Base-by-base conservation (phyloP, 1,140 invertebrate genomes). In the Sitodiplosis mosellana region DNA sequence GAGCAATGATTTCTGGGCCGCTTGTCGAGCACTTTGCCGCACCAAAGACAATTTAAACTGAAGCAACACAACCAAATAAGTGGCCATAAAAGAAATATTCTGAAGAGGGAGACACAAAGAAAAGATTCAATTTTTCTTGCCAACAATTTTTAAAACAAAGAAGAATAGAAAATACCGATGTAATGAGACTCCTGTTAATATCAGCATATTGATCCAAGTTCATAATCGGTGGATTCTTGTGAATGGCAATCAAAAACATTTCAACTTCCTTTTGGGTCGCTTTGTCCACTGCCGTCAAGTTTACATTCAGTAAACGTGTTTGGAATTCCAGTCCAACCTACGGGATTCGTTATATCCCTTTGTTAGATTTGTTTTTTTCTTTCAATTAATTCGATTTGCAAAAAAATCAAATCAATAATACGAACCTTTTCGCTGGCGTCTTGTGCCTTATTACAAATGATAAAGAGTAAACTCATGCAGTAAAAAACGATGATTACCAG, bases 171-270 rank as follows among this genome's bases (percentile, higher is more conserved):
- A n/a, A 70, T 62, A 77, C 74, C 44, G 76, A 71, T 47, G 76
- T 72, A 52, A 80, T 74, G n/a, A 80, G 53, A 55, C 76, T 72
- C 38, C 77, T 63, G 54, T 79, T 78, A 44, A 80, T 77, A 55
- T 77, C 75, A 4, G 76, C 74, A 55, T 77, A 80, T 1, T 75
- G 75, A 53, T 79, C 76, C 34, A 80, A 60, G 60, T 78, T 79
- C 76, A 78, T 78, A 27, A 74, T 76, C 2, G 77, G 77, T 1
- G 77, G 76, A 59, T 80, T 78, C 57, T 78, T 78, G 15, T 72
- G 69, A 37, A 80, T 78, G 11, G 76, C 75, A n/a, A 76, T 73
- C n/a, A 80, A 59, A 54, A 80, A 76, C 76, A 80, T 78, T 53
- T 78, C 71, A 11, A 80, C 73, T 52, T 80, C 77, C 36, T 75